A percentile compares a stretch with the other conserved stretches of the same genome.
Evolutionary conservation across 2,797 vertebrate genomes (phyloP).

Genomic region (Oreochromis grahami): DNA sequence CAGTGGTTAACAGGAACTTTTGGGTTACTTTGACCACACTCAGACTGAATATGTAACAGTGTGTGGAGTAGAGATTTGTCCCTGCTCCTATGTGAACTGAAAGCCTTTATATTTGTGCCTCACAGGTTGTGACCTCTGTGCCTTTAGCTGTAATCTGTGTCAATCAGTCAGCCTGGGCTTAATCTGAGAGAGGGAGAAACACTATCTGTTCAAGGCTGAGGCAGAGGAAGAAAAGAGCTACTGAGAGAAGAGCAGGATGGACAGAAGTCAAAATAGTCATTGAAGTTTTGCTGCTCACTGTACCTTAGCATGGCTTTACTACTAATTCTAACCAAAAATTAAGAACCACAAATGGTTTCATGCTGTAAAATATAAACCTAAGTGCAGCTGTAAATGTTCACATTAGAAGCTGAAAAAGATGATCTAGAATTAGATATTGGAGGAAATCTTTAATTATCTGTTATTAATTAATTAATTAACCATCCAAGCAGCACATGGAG

Average conservation of each 20-base stretch:
- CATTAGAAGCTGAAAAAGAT: background rate
- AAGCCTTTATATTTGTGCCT: constrained; percentile 41
- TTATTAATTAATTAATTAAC: background rate
- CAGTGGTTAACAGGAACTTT: background rate
- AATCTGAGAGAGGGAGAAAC: constrained; percentile 55
- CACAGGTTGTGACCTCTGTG: constrained; percentile 54
- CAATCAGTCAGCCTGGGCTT: constrained; percentile 67
- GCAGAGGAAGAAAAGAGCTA: background rate
- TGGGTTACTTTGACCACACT: background rate
- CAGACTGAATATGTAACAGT: background rate
- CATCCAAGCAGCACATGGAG: background rate
- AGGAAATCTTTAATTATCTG: background rate
- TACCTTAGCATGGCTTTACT: background rate
- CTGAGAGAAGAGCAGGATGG: background rate
- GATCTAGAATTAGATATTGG: background rate
- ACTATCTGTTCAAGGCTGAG: constrained; percentile 19
- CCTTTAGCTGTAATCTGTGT: constrained; percentile 62
- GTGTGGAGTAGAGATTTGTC: background rate
- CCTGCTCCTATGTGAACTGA: background rate
- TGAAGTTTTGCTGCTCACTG: background rate
- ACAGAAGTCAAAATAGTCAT: background rate
- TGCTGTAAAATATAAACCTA: background rate
- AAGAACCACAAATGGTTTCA: background rate
- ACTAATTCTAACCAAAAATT: background rate
- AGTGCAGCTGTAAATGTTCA: background rate